These are phyloP conservation scores for Agrilus planipennis DNA, from an alignment of 1,140 invertebrate species.

Conservation along the genomic window DNA sequence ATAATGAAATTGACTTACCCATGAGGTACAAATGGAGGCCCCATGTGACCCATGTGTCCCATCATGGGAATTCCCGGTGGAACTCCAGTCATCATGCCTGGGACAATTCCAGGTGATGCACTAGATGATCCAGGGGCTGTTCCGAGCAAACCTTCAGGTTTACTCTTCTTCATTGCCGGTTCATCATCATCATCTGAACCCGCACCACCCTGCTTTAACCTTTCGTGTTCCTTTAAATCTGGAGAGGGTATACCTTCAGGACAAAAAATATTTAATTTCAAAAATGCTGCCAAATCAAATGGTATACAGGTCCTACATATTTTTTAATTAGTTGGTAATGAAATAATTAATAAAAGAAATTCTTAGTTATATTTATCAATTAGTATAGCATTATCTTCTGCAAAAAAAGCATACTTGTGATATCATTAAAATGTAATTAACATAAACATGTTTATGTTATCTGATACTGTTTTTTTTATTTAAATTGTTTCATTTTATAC, in stretches of 20 bases:
- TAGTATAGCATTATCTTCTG: no score
- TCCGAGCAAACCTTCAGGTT: constrained; percentile 48
- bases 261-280: neutral
- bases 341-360: no score
- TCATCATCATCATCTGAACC: constrained; percentile 68
- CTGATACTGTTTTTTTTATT: no score
- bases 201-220: constrained; percentile 56
- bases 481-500: no score
- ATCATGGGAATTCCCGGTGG: constrained; percentile 55
- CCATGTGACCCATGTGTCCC: constrained; percentile 48
- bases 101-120: constrained; percentile 40
- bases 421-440: no score
- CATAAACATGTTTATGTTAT: no score
- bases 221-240: constrained; percentile 89
- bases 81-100: constrained; percentile 43
- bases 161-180: constrained; percentile 56
- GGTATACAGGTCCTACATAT: no score
- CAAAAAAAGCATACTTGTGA: no score
- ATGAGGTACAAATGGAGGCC: constrained; percentile 55
- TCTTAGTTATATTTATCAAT: no score
- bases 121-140: constrained; percentile 39
- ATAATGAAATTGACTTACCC: constrained; percentile 38
- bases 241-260: constrained; percentile 72
- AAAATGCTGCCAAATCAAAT: no score
- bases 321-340: no score